A percentile compares a stretch with the other conserved stretches of the same genome.
Evolutionary conservation across 2,888 invertebrate genomes (phyloP).

Genomic region (Idaea dimidiata): DNA sequence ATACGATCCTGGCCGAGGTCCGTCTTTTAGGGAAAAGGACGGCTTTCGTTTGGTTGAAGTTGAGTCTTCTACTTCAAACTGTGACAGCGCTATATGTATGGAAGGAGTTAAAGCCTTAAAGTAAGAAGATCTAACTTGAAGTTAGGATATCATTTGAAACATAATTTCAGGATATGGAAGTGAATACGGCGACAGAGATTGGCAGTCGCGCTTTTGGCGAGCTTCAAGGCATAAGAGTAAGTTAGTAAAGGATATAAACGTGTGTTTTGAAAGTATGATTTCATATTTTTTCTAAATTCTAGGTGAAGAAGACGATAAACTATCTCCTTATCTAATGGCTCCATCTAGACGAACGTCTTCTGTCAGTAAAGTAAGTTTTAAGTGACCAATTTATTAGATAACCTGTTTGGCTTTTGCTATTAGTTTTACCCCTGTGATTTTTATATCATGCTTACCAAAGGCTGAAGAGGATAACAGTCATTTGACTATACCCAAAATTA

Average conservation of each 20-base stretch:
- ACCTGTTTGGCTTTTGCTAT: neutral
- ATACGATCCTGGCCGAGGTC: slow-evolving; percentile 83
- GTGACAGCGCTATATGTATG: slow-evolving; percentile 68
- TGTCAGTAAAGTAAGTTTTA: slow-evolving; percentile 56
- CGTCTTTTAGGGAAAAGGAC: slow-evolving; percentile 77
- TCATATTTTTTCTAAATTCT: slow-evolving; percentile 17
- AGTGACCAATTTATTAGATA: neutral
- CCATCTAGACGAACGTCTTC: slow-evolving; percentile 67
- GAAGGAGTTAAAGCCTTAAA: slow-evolving; percentile 81
- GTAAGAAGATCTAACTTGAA: slow-evolving; percentile 63
- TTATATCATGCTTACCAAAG: slow-evolving; percentile 52
- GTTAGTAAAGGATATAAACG: slow-evolving; percentile 16
- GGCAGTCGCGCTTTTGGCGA: slow-evolving; percentile 83
- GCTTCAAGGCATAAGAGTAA: slow-evolving; percentile 69
- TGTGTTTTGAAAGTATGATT: slow-evolving; percentile 10
- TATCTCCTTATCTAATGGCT: slow-evolving; percentile 65
- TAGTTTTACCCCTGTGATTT: neutral
- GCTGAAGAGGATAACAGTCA: slow-evolving; percentile 82
- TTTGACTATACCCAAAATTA: slow-evolving; percentile 86
- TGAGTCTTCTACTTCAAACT: slow-evolving; percentile 52
- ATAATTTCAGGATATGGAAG: slow-evolving; percentile 84
- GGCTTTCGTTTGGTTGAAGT: slow-evolving; percentile 81
- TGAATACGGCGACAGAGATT: slow-evolving; percentile 86
- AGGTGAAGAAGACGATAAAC: slow-evolving; percentile 75
- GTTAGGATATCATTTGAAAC: neutral